These are phyloP conservation scores for Ornithoptera alexandrae DNA, from an alignment of 2,888 invertebrate genomes.

Conservation along the genomic window DNA sequence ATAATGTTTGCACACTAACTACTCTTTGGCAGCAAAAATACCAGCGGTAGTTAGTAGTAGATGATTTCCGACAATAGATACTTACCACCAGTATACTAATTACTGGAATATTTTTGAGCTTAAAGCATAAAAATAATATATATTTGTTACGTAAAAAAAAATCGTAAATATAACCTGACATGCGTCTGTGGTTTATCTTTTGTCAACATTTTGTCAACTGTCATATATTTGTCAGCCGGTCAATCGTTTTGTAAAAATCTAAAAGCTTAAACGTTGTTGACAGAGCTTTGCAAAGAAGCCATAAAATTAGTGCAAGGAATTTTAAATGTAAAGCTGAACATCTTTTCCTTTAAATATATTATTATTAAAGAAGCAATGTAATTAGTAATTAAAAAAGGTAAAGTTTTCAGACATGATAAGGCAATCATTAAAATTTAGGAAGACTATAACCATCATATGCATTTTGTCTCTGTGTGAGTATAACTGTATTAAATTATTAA, in stretches of 20 bases:
- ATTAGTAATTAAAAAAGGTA: conserved; percentile 40
- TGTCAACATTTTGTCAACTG: conserved; percentile 7
- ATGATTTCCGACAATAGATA: no score
- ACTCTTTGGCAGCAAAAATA: no score
- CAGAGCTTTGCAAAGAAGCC: not conserved
- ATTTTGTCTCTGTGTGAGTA: conserved; percentile 65
- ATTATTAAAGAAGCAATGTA: conserved; percentile 51
- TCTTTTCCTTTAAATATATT: not conserved
- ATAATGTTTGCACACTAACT: no score
- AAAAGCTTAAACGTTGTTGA: not conserved
- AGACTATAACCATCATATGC: conserved; percentile 60
- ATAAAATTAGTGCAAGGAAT: conserved; percentile 10
- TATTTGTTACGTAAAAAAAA: no score
- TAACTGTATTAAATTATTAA: not conserved
- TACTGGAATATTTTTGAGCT: no score
- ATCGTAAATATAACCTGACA: no score
- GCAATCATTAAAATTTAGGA: conserved; percentile 67
- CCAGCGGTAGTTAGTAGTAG: no score
- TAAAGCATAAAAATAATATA: no score
- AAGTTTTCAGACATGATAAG: conserved; percentile 69
- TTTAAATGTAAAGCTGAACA: not conserved
- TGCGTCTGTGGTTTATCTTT: not conserved
- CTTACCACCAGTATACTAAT: no score
- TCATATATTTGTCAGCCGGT: conserved; percentile 15
- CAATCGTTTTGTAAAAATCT: conserved; percentile 3